These are phyloP conservation scores for Hephaestus fuliginosus DNA, from an alignment of 2,797 vertebrate genomes.

Conservation along the genomic window DNA sequence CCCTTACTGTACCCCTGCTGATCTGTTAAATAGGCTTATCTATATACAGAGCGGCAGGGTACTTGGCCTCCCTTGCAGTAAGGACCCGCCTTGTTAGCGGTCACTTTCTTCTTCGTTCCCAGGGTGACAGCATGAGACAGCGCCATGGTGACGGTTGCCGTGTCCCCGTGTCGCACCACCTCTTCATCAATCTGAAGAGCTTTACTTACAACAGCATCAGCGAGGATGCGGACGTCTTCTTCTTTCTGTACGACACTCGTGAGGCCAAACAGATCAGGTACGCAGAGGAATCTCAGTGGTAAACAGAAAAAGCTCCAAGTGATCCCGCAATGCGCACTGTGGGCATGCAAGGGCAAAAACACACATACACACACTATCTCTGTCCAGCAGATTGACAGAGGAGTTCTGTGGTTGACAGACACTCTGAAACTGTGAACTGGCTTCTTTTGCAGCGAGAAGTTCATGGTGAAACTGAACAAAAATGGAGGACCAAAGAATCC, in stretches of 20 bases:
- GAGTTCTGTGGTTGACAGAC: conserved; percentile 32
- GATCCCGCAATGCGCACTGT: not conserved
- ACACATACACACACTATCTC: conserved; percentile 18
- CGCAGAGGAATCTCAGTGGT: conserved; percentile 11
- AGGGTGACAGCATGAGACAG: conserved; percentile 93
- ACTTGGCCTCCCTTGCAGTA: conserved; percentile 19
- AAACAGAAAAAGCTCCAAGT: not conserved
- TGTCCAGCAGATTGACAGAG: conserved; percentile 47
- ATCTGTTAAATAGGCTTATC: conserved; percentile 45
- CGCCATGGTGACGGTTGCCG: conserved; percentile 95
- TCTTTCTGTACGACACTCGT: conserved; percentile 95
- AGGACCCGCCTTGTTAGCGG: conserved; percentile 45
- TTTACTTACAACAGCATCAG: conserved; percentile 99
- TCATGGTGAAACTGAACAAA: conserved; percentile 99
- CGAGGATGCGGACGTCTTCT: conserved; percentile 97
- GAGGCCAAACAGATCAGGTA: conserved; percentile 99
- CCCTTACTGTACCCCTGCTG: conserved; percentile 4
- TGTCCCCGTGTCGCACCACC: conserved; percentile 96
- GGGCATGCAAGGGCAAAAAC: not conserved
- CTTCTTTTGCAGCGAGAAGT: conserved; percentile 93
- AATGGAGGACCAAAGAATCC: conserved; percentile 98
- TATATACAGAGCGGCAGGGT: conserved; percentile 31
- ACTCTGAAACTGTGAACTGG: conserved; percentile 49
- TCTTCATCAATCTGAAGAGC: conserved; percentile 98
- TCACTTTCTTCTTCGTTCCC: conserved; percentile 63